A percentile compares a stretch with the other conserved stretches of the same genome.
These are phyloP conservation scores for Nymphalis c-album DNA, from an alignment of 2,888 invertebrate species.

Conservation along the genomic window DNA sequence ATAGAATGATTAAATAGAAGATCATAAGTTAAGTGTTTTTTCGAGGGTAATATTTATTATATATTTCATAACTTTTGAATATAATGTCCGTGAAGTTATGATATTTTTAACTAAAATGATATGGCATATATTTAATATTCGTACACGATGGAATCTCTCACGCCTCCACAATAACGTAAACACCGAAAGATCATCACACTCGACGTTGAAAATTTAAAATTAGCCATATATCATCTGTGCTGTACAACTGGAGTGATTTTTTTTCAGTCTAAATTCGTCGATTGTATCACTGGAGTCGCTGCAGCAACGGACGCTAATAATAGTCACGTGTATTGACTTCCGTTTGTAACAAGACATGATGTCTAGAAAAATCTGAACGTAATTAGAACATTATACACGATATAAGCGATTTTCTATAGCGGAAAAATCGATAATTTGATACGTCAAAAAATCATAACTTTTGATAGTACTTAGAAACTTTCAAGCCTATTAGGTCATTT, in stretches of 20 bases:
- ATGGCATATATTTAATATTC: constrained; percentile 5
- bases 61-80: no score
- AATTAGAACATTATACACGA: no score
- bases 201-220: constrained; percentile 34
- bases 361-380: constrained; percentile 34
- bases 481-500: no score
- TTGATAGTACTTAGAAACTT: no score
- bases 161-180: constrained; percentile 19
- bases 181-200: constrained; percentile 20
- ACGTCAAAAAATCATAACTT: no score
- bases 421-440: no score
- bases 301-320: constrained; percentile 40
- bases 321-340: constrained; percentile 40
- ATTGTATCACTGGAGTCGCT: constrained; percentile 44
- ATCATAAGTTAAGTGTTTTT: no score
- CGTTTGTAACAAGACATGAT: constrained; percentile 28
- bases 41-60: no score
- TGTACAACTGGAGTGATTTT: constrained; percentile 39
- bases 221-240: constrained; percentile 39
- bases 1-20: no score
- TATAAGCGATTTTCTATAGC: no score
- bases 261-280: constrained; percentile 47
- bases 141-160: constrained; percentile 9
- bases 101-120: background rate
- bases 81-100: no score